Evolutionary conservation across 35 echinoderm and acorn worm species (phyloP).

Genomic region (Apostichopus japonicus): DNA sequence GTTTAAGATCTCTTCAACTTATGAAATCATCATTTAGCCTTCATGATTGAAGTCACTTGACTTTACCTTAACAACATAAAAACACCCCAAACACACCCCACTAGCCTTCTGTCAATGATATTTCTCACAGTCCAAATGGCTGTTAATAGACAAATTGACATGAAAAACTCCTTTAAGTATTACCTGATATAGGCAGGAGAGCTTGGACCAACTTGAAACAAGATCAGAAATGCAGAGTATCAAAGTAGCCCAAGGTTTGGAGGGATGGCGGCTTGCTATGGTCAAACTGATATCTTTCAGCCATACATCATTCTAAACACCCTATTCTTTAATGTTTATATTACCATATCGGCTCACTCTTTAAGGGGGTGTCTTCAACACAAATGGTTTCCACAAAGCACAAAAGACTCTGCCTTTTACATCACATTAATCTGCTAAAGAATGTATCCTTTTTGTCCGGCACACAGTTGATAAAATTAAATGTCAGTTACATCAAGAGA

Average conservation of each 20-base stretch:
- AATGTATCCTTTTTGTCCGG: too few species aligned
- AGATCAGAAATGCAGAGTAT: not conserved
- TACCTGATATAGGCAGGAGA: not conserved
- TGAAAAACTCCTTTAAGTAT: not conserved
- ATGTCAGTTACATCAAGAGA: too few species aligned
- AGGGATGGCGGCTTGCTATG: not conserved
- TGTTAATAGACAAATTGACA: too few species aligned
- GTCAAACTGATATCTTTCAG: not conserved
- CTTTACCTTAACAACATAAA: not conserved
- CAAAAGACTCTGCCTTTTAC: not conserved
- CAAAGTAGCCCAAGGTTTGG: not conserved
- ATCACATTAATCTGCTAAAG: not conserved
- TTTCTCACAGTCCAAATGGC: too few species aligned
- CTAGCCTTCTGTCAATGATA: too few species aligned
- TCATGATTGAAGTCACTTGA: not conserved
- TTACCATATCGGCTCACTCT: not conserved
- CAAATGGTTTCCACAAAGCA: not conserved
- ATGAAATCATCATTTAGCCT: too few species aligned
- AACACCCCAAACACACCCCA: too few species aligned
- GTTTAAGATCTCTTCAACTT: too few species aligned
- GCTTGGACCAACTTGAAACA: not conserved
- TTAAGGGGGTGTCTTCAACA: not conserved
- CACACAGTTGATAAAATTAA: too few species aligned
- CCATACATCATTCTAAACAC: not conserved
- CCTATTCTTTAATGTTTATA: not conserved